These are phyloP conservation scores for Heliconius sara DNA, from an alignment of 2,888 invertebrate genomes.

Conservation along the genomic window DNA sequence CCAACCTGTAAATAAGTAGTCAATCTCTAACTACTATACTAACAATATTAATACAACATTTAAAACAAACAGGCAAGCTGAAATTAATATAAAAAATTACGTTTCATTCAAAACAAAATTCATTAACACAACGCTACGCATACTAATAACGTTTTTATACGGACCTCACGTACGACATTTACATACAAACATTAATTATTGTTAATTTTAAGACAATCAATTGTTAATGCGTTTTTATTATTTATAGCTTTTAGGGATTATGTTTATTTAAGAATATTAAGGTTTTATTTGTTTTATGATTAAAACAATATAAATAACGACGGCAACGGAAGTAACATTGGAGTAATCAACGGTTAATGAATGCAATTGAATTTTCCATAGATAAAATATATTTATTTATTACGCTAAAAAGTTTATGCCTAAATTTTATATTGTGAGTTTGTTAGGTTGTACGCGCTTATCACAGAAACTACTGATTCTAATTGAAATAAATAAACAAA, in stretches of 20 bases:
- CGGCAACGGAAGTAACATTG: not conserved
- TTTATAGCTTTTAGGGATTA: conserved; percentile 23
- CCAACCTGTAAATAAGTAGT: not conserved
- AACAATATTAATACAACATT: not conserved
- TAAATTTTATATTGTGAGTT: not conserved
- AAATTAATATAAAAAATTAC: conserved; percentile 3
- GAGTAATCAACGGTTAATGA: not conserved
- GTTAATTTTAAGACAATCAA: conserved; percentile 42
- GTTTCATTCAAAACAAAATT: conserved; percentile 25
- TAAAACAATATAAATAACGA: conserved; percentile 4
- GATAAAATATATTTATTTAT: not conserved
- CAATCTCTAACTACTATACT: not conserved
- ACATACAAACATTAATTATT: conserved; percentile 43
- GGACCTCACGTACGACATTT: conserved; percentile 39
- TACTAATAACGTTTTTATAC: conserved; percentile 35
- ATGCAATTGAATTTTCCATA: not conserved
- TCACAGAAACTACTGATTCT: not conserved
- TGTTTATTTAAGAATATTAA: conserved; percentile 23
- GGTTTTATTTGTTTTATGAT: not conserved
- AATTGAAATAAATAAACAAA: not conserved
- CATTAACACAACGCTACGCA: conserved; percentile 36
- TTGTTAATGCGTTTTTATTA: conserved; percentile 26
- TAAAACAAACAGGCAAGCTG: not conserved
- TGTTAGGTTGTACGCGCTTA: not conserved
- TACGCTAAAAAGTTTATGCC: too few relatives aligned